Conservation (phyloP, 1,140 invertebrate genomes). For the Melitaea cinxia region DNA sequence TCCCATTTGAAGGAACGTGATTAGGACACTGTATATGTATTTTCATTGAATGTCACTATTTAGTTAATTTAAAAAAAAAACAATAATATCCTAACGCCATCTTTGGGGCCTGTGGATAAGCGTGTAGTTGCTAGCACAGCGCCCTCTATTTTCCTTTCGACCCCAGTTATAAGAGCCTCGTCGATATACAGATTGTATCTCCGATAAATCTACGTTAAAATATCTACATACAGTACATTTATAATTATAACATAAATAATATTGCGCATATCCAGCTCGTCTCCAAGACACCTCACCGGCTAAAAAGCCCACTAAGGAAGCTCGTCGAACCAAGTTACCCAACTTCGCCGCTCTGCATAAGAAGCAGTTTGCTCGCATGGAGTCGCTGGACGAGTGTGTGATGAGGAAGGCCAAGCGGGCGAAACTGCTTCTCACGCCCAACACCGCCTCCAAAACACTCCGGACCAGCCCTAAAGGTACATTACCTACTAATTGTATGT, state of each 20-base stretch:
- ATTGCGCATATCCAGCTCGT: constrained; percentile 57
- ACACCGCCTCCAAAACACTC: constrained; percentile 25
- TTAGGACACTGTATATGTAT: too few relatives aligned
- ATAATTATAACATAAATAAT: too few relatives aligned
- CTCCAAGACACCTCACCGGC: constrained; percentile 45
- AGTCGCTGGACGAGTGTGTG: constrained; percentile 84
- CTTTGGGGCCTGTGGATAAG: too few relatives aligned
- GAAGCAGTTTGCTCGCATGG: constrained; percentile 84
- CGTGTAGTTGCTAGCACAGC: too few relatives aligned
- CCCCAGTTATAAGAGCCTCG: too few relatives aligned
- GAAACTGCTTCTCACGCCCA: constrained; percentile 63
- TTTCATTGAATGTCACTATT: too few relatives aligned
- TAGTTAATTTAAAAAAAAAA: constrained; percentile 1
- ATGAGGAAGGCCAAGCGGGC: constrained; percentile 80
- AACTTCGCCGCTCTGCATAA: constrained; percentile 85
- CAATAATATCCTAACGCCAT: neutral
- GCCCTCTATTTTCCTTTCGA: too few relatives aligned
- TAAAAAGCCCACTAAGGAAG: constrained; percentile 46
- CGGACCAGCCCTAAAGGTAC: constrained; percentile 53
- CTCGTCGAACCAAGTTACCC: constrained; percentile 79
- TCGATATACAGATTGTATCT: too few relatives aligned
- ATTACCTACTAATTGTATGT: too few relatives aligned
- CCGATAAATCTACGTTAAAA: too few relatives aligned
- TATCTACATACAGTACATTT: too few relatives aligned
- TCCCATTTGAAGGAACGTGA: too few relatives aligned